These are phyloP conservation scores for Caenorhabditis becei DNA, from an alignment of 2,888 invertebrate species.

Conservation along the genomic window DNA sequence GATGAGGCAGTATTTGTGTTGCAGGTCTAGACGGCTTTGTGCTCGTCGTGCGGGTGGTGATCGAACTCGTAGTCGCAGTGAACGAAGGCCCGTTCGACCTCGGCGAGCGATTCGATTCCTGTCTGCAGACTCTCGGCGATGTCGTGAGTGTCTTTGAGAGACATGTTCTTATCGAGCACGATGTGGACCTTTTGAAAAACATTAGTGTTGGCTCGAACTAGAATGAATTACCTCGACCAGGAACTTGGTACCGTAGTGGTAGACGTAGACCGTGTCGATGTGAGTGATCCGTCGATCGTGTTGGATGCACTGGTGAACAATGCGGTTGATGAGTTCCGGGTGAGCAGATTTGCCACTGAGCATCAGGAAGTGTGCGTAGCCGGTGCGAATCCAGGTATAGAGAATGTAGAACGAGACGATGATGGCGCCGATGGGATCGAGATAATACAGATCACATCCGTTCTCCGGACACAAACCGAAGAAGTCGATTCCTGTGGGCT, in stretches of 20 bases:
- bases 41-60: constrained; percentile 83
- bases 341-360: constrained; percentile 79
- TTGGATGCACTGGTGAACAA: constrained; percentile 81
- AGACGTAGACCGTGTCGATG: constrained; percentile 84
- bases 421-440: constrained; percentile 84
- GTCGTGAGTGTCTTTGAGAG: constrained; percentile 83
- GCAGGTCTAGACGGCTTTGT: constrained; percentile 75
- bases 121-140: constrained; percentile 83
- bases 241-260: constrained; percentile 84
- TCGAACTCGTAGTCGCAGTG: constrained; percentile 84
- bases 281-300: constrained; percentile 78
- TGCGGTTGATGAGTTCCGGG: constrained; percentile 82
- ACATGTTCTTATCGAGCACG: constrained; percentile 83
- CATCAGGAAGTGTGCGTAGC: constrained; percentile 81
- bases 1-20: neutral
- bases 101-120: constrained; percentile 83
- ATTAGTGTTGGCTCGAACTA: neutral
- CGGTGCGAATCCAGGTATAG: constrained; percentile 82
- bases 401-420: constrained; percentile 83
- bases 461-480: constrained; percentile 20
- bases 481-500: constrained; percentile 2
- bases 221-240: constrained; percentile 80
- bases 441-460: constrained; percentile 80
- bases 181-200: constrained; percentile 79
- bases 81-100: constrained; percentile 84